Conservation (phyloP, 1,140 invertebrate genomes). For the Eriocheir sinensis region DNA sequence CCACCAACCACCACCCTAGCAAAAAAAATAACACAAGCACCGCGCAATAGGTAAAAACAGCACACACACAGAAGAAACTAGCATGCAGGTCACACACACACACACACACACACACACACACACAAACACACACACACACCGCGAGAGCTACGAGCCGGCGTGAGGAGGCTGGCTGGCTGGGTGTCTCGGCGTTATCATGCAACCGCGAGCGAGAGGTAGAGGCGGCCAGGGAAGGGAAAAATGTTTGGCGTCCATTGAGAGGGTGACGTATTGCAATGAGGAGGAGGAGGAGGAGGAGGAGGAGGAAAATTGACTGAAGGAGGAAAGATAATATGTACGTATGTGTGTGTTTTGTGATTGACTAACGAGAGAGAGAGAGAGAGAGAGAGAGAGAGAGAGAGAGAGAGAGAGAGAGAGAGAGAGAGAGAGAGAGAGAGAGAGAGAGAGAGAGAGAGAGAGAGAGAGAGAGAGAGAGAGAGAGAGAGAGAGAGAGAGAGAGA, state of each 20-base stretch:
- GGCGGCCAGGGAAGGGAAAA: background rate
- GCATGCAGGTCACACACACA: too few species aligned
- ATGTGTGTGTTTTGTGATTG: too few species aligned
- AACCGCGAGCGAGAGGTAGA: background rate
- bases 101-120: too few species aligned
- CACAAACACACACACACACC: too few species aligned
- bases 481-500: conserved; percentile 38
- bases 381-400: too few species aligned
- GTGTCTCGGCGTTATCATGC: background rate
- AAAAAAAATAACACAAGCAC: too few species aligned
- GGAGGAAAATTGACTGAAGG: background rate
- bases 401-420: background rate
- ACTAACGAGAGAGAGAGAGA: too few species aligned
- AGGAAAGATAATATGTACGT: too few species aligned
- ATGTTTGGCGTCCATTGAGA: background rate
- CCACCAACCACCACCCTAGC: too few species aligned
- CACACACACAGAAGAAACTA: too few species aligned
- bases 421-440: conserved; percentile 46
- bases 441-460: conserved; percentile 38
- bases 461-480: conserved; percentile 18
- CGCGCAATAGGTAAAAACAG: too few species aligned
- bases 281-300: background rate
- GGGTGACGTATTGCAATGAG: background rate
- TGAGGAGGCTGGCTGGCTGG: too few species aligned
- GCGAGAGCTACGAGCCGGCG: background rate